A percentile compares a stretch with the other conserved stretches of the same genome.
Evolutionary conservation across 2,888 invertebrate species (phyloP).

Genomic region (Drosophila heteroneura): DNA sequence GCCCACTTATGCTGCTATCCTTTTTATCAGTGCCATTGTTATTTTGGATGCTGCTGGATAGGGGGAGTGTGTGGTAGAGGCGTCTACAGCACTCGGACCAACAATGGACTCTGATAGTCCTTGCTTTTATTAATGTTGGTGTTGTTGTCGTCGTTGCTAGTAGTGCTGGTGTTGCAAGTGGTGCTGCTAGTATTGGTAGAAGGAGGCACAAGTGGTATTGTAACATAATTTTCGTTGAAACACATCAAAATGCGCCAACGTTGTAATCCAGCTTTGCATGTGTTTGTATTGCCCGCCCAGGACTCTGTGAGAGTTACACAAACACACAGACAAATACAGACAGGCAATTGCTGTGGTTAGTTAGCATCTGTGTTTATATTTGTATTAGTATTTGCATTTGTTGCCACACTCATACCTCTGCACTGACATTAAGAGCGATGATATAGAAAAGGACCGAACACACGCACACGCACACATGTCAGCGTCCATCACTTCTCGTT

Average conservation of each 20-base stretch:
- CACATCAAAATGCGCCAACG: constrained; percentile 71
- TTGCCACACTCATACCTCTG: constrained; percentile 42
- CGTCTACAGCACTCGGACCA: constrained; percentile 14
- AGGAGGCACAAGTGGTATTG: constrained; percentile 64
- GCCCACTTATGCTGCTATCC: constrained; percentile 64
- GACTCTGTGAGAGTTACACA: constrained; percentile 22
- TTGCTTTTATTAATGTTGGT: constrained; percentile 20
- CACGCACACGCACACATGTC: constrained; percentile 30
- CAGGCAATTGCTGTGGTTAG: constrained; percentile 69
- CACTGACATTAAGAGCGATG: constrained; percentile 14
- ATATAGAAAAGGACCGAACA: not conserved
- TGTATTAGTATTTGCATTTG: constrained; percentile 78
- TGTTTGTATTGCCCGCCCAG: constrained; percentile 42
- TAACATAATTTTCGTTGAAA: constrained; percentile 78
- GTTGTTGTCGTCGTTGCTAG: constrained; percentile 23
- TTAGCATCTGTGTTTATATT: constrained; percentile 81
- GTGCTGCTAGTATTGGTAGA: constrained; percentile 29
- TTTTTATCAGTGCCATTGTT: constrained; percentile 62
- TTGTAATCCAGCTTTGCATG: constrained; percentile 62
- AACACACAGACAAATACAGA: constrained; percentile 9
- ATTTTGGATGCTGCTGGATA: constrained; percentile 8
- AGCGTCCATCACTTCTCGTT: constrained; percentile 61
- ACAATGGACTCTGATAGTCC: constrained; percentile 33
- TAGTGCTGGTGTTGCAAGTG: constrained; percentile 14
- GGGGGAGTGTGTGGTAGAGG: not conserved